Conservation (phyloP, 53 echinoderm and acorn worm species). For the Apostichopus leukothele region DNA sequence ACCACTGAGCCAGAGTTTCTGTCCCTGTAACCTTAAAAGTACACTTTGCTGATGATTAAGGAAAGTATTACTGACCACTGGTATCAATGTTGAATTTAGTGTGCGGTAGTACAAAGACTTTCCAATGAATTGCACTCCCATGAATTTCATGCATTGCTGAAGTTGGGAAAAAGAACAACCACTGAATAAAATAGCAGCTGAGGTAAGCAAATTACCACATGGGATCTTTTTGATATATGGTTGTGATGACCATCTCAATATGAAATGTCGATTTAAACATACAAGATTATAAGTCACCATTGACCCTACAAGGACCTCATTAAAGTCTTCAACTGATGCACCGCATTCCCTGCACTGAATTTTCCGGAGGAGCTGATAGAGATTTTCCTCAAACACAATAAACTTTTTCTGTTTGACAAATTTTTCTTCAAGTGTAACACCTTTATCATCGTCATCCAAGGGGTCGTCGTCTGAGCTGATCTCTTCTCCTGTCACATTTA, state of each 20-base stretch:
- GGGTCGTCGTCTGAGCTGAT: too few species aligned
- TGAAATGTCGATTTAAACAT: constrained; percentile 43
- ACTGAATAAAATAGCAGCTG: constrained; percentile 44
- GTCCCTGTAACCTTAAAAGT: background rate
- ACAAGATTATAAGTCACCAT: too few species aligned
- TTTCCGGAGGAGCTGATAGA: too few species aligned
- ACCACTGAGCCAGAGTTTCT: constrained; percentile 34
- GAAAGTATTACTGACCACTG: constrained; percentile 31
- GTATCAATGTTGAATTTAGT: background rate
- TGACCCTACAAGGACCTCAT: too few species aligned
- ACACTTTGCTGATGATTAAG: background rate
- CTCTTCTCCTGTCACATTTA: too few species aligned
- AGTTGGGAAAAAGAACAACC: constrained; percentile 29
- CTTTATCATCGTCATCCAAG: too few species aligned
- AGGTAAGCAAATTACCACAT: constrained; percentile 37
- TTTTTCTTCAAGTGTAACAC: too few species aligned
- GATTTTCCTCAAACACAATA: too few species aligned
- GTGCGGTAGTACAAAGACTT: background rate
- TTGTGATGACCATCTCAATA: constrained; percentile 44
- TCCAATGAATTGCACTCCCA: constrained; percentile 13
- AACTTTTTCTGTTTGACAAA: too few species aligned
- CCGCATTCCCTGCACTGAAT: too few species aligned
- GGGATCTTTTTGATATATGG: constrained; percentile 47
- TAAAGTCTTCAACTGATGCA: too few species aligned
- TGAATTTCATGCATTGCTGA: background rate